A percentile compares a stretch with the other conserved stretches of the same genome.
Evolutionary conservation across 2,888 invertebrate species (phyloP).

Genomic region (Callyntrura guangdongensis): DNA sequence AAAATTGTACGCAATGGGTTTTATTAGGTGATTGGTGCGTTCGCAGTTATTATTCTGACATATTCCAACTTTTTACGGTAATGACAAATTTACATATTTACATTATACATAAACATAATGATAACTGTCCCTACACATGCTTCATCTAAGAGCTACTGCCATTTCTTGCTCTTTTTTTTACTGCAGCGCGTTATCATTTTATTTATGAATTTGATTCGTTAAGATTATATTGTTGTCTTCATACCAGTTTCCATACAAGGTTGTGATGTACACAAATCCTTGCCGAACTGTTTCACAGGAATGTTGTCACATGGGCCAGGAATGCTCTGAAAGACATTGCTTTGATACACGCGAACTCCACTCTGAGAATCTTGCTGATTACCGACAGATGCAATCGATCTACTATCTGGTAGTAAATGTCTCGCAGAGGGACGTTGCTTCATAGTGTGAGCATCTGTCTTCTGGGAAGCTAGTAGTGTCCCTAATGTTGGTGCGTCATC

Average conservation of each 20-base stretch:
- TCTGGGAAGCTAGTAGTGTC: constrained; percentile 57
- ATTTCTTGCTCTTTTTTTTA: no score
- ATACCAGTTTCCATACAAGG: constrained; percentile 73
- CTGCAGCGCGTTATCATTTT: background rate
- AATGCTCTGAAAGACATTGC: constrained; percentile 72
- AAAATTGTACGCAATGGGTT: constrained; percentile 28
- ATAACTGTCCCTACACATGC: background rate
- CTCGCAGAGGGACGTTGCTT: constrained; percentile 36
- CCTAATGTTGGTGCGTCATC: constrained; percentile 57
- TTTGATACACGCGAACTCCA: constrained; percentile 63
- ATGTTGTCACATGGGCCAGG: constrained; percentile 74
- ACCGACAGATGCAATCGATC: constrained; percentile 72
- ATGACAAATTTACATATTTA: background rate
- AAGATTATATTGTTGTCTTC: background rate
- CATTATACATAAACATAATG: background rate
- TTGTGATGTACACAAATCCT: constrained; percentile 67
- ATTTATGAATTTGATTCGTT: background rate
- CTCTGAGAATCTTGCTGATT: constrained; percentile 60
- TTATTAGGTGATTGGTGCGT: background rate
- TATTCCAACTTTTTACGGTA: background rate
- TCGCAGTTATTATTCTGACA: background rate
- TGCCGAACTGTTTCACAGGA: constrained; percentile 72
- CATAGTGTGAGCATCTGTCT: constrained; percentile 71
- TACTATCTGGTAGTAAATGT: constrained; percentile 47
- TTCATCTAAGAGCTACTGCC: no score